Conservation (phyloP, 2,113 vertebrate genomes). For the Turdus rufiventris region DNA sequence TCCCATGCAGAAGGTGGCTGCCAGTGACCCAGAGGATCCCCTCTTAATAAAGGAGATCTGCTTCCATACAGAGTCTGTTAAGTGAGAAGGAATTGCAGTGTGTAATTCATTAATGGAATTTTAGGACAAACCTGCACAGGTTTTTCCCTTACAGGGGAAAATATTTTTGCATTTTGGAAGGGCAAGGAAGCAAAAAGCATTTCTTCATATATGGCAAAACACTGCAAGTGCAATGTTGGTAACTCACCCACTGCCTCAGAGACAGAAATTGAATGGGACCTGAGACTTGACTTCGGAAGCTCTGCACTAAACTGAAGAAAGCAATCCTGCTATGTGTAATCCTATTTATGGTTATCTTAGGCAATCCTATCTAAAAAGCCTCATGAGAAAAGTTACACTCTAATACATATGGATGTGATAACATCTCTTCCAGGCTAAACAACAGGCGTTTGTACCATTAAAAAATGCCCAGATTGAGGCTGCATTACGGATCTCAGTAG, state of each 20-base stretch:
- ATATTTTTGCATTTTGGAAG: neutral
- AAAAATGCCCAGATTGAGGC: neutral
- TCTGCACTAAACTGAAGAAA: neutral
- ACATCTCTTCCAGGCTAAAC: neutral
- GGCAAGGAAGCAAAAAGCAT: neutral
- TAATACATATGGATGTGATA: neutral
- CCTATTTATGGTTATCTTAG: neutral
- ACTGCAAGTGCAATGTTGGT: neutral
- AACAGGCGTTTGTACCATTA: neutral
- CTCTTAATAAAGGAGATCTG: neutral
- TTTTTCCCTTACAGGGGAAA: neutral
- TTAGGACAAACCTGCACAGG: neutral
- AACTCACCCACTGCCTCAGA: neutral
- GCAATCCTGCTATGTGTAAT: neutral
- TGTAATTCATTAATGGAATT: neutral
- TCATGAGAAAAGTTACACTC: neutral
- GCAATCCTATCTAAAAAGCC: neutral
- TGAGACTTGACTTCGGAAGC: neutral
- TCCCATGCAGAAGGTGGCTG: neutral
- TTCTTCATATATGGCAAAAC: neutral
- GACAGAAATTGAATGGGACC: neutral
- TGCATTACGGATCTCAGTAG: neutral
- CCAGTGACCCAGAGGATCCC: neutral
- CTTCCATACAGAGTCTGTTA: neutral
- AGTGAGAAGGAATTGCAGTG: neutral